Conservation (phyloP, 2,113 vertebrate genomes). For the Tachycineta bicolor region DNA sequence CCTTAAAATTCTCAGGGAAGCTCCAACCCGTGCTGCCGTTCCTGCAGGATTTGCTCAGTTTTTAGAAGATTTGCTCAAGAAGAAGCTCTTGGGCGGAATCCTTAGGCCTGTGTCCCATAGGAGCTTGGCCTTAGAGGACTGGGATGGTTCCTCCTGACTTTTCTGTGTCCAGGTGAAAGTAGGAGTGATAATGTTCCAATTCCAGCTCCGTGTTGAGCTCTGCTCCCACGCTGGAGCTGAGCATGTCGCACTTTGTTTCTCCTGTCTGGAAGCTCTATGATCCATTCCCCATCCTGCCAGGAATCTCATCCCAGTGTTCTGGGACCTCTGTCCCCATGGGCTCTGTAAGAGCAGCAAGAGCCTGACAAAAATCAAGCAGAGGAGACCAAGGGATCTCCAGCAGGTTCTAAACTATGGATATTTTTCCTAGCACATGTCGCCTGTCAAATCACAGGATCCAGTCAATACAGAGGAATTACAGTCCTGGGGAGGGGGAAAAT, state of each 20-base stretch:
- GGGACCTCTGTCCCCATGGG: not conserved
- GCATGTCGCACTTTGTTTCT: not conserved
- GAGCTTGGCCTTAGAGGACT: not conserved
- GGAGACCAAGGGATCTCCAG: not conserved
- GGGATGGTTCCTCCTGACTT: not conserved
- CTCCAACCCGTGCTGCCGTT: not conserved
- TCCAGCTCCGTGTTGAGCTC: not conserved
- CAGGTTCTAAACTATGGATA: not conserved
- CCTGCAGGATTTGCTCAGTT: not conserved
- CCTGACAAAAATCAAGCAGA: constrained; percentile 3
- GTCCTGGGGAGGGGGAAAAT: not conserved
- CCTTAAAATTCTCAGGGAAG: not conserved
- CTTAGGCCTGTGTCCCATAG: not conserved
- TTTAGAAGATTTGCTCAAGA: not conserved
- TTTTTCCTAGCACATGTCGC: not conserved
- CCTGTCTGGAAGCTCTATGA: not conserved
- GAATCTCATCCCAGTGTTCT: not conserved
- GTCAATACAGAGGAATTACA: constrained; percentile 71
- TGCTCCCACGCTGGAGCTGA: not conserved
- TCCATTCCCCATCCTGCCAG: constrained; percentile 6
- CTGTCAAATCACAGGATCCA: constrained; percentile 41
- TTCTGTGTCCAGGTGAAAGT: not conserved
- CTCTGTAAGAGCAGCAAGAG: not conserved
- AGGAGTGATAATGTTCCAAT: not conserved
- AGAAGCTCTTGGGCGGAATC: not conserved